A percentile compares a stretch with the other conserved stretches of the same genome.
phyloP scores from a whole-genome alignment of 2,888 invertebrate genomes.

The Philereme transversata region DNA sequence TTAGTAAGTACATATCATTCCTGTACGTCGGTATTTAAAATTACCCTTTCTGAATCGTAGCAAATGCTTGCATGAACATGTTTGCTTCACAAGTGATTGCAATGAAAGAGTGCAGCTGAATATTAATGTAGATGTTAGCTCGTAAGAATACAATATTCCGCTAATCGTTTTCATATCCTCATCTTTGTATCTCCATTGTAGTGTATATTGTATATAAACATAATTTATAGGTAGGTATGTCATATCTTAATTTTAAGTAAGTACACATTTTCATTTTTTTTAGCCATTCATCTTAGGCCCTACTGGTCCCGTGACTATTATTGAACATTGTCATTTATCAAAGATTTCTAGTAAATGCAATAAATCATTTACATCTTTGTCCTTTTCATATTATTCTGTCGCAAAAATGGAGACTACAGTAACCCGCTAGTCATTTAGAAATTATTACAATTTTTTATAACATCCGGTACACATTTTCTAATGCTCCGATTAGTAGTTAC shows the following conservation, averaged over 20 bases:
- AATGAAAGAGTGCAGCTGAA: constrained; percentile 20
- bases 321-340: too few relatives aligned
- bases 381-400: neutral
- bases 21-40: constrained; percentile 21
- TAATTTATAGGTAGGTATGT: constrained; percentile 48
- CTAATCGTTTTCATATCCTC: neutral
- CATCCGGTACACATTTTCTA: neutral
- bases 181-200: too few relatives aligned
- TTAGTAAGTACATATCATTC: constrained; percentile 39
- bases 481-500: neutral
- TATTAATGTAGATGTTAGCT: constrained; percentile 6
- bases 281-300: too few relatives aligned
- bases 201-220: constrained; percentile 40
- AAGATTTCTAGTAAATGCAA: too few relatives aligned
- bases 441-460: neutral
- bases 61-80: constrained; percentile 12
- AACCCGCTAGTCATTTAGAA: constrained; percentile 18
- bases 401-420: constrained; percentile 8
- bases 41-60: constrained; percentile 1
- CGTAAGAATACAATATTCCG: constrained; percentile 5
- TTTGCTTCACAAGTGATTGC: constrained; percentile 6
- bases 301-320: too few relatives aligned
- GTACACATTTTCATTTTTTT: constrained; percentile 21
- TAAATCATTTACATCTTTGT: neutral
- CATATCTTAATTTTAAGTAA: constrained; percentile 52